Base-by-base conservation (phyloP, 2,113 vertebrate species). In the Erythrocercus mccallii region DNA sequence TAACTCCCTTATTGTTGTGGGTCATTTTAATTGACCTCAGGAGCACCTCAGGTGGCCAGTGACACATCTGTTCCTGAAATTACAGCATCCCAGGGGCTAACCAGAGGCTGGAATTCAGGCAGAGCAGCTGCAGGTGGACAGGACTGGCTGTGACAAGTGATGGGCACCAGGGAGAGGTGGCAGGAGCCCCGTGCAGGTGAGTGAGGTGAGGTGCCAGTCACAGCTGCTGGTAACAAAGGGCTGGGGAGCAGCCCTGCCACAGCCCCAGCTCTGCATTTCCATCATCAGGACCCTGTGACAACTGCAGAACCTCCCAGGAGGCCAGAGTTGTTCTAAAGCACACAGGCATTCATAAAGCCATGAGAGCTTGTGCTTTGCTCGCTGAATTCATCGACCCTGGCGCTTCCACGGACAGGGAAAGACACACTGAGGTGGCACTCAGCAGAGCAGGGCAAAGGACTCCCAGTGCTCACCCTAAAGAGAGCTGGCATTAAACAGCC, bases 401-500 rank as follows among this genome's bases (percentile, higher is more conserved):
- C 2, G 0, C 44, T 53, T 74, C 70, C 85, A 27, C 3, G 21
- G 53, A 15, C 0, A 0, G 48, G 81, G 45, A 57, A 17, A n/a
- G 25, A 12, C 5, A 33, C 51, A 42, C 25, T 0, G 42, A 76
- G 88, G 74, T 45, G 65, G 69, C 3, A 20, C 77, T 85, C 73
- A 66, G 45, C 33, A 35, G 70, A 89, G 84, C 33, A 0, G 70
- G 84, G 74, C 66, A 54, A 50, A 54, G 74, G 33, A 38, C 81
- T 95, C 93, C 78, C 78, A 51, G 50, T 0, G 45, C 66, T 94
- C 91, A 33, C 61, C 85, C 92, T 77, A 35, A 88, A 79, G 80
- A 50, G 62, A 25, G n/a, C 45, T 91, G 68, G 79, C 90, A 92
- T 86, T 93, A 90, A 88, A 80, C n/a, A 73, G 71, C 71, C 76